phyloP scores from a whole-genome alignment of 2,888 invertebrate species.

The Agrotis ipsilon region DNA sequence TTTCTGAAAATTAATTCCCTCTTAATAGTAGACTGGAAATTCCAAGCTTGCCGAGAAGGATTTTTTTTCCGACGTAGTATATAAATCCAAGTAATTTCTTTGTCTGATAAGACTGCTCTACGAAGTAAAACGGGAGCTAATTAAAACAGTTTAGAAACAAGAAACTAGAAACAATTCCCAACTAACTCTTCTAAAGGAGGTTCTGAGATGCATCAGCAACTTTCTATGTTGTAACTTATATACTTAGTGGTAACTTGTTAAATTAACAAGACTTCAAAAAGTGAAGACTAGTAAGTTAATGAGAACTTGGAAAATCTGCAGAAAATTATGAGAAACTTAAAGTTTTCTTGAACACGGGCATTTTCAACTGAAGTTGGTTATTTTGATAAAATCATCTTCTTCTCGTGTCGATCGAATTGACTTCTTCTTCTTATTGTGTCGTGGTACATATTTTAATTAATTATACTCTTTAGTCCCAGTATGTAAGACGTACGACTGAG shows the following conservation, averaged over 20 bases:
- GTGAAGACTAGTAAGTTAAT: neutral
- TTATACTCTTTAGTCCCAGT: too few species aligned
- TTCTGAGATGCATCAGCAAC: neutral
- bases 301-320: neutral
- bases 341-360: neutral
- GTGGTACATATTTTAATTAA: too few species aligned
- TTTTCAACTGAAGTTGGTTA: neutral
- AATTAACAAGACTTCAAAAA: constrained; percentile 11
- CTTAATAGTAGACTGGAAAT: too few species aligned
- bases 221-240: neutral
- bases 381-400: neutral
- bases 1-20: too few species aligned
- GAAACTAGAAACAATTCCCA: neutral
- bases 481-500: too few species aligned
- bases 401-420: too few species aligned
- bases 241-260: constrained; percentile 6
- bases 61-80: too few species aligned
- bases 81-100: neutral
- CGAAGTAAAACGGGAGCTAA: neutral
- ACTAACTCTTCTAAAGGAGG: neutral
- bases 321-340: neutral
- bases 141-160: neutral
- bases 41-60: neutral
- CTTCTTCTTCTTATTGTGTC: too few species aligned
- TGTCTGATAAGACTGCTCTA: too few species aligned